Evolutionary conservation across 2,888 invertebrate genomes (phyloP).

Genomic region (Dasysyrphus tricinctus): DNA sequence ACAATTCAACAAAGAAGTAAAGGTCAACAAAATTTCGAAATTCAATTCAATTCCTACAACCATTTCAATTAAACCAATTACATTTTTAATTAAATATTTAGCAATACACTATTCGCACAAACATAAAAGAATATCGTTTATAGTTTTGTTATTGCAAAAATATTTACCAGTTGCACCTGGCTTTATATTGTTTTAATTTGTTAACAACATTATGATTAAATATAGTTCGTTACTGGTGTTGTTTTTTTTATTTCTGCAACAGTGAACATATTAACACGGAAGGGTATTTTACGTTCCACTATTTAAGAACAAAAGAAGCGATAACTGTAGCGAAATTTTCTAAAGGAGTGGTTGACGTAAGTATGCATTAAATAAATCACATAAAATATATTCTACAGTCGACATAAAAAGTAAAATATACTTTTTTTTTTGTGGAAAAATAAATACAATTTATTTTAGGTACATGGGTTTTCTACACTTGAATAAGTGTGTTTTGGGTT

Average conservation of each 20-base stretch:
- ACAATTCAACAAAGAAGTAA: no score
- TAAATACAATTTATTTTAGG: not conserved
- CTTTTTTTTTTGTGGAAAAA: not conserved
- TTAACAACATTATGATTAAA: slow-evolving; percentile 4
- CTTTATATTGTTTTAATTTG: slow-evolving; percentile 21
- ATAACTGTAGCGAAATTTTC: slow-evolving; percentile 43
- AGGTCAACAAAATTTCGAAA: not conserved
- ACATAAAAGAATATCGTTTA: not conserved
- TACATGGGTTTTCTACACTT: no score
- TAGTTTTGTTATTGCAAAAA: slow-evolving; percentile 5
- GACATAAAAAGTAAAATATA: not conserved
- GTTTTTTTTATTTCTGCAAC: slow-evolving; percentile 53
- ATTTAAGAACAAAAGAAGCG: slow-evolving; percentile 30
- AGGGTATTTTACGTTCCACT: slow-evolving; percentile 29
- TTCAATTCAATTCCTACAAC: not conserved
- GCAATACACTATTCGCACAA: not conserved
- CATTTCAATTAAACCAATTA: not conserved
- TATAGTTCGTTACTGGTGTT: not conserved
- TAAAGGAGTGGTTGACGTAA: slow-evolving; percentile 3
- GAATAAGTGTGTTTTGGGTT: no score
- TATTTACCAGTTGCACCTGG: slow-evolving; percentile 42
- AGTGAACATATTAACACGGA: slow-evolving; percentile 39
- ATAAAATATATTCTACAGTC: not conserved
- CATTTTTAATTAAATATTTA: not conserved
- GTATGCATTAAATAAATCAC: not conserved